phyloP scores from a whole-genome alignment of 2,797 vertebrate species.

The Antrozous pallidus region DNA sequence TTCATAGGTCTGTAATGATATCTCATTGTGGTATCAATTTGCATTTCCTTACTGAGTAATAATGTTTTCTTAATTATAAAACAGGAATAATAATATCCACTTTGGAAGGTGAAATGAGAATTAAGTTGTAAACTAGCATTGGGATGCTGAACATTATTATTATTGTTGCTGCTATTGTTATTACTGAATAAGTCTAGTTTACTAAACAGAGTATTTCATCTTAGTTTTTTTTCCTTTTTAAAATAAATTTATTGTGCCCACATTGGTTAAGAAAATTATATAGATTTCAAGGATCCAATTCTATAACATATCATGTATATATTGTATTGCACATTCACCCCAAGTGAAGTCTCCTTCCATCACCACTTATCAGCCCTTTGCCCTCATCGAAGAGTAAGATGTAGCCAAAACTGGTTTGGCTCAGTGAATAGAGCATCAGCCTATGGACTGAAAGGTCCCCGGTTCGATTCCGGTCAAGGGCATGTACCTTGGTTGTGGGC shows the following conservation, averaged over 20 bases:
- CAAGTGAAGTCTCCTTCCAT: neutral
- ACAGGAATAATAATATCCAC: neutral
- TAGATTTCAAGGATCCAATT: neutral
- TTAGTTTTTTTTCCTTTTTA: neutral
- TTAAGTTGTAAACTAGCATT: neutral
- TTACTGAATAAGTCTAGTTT: neutral
- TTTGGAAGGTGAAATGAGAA: neutral
- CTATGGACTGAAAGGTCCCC: too few species aligned
- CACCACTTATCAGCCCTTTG: neutral
- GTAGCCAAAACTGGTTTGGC: too few species aligned
- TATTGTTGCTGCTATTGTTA: neutral
- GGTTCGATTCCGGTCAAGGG: too few species aligned
- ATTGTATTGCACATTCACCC: neutral
- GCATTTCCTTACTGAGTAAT: neutral
- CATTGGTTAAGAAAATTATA: neutral
- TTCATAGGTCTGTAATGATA: neutral
- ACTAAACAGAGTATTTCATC: neutral
- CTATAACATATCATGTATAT: neutral
- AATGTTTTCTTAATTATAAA: neutral
- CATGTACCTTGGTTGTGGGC: too few species aligned
- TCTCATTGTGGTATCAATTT: too few species aligned
- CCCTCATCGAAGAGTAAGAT: neutral
- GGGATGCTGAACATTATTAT: neutral
- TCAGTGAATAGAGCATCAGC: too few species aligned
- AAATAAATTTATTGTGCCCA: neutral